Evolutionary conservation across 2,888 invertebrate species (phyloP), one percentile per base, ranked within the genome.

Genomic region (Tetrapedia diversipes): DNA sequence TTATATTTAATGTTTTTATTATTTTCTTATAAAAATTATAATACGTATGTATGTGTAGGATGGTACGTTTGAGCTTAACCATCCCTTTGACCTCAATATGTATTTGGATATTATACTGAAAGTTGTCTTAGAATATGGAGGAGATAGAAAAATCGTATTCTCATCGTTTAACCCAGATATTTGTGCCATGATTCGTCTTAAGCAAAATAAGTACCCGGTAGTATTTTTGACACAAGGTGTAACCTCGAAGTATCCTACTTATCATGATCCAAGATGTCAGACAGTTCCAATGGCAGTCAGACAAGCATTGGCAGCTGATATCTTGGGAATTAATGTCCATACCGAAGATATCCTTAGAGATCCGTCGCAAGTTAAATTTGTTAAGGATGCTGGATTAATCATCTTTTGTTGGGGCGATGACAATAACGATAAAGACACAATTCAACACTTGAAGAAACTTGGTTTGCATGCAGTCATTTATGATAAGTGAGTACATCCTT

Each of bases 371-470:
- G 95, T 98, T 14, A 95, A 95, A 86, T 91, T 96, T 81, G 97
- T 96, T 2, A 96, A 95, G 84, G 94, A 96, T 86, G 94, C 95
- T 19, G 96, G 97, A 14, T 93, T 99, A 65, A 95, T 98, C 6
- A 95, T 98, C 79, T 99, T 99, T 92, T 98, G 98, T 89, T 99
- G 99, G 99, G 99, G 99, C 32, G 98, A 98, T 86, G 98, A 98
- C 88, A 97, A 98, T 90, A 98, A 98, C 87, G 96, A 97, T 91
- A 95, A 95, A 81, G 95, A 95, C 49, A 97, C 96, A 0, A 97
- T 98, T 67, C 95, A 95, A 87, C 95, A 95, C 89, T 94, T 99
- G 39, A 98, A 98, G 91, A 94, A 95, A 79, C 94, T 98, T 87
- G 98, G 98, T 1, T 94, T 99, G 41, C 98, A 99, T 90, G 99